These are phyloP conservation scores for Hirtodrosophila confusa DNA, from an alignment of 2,888 invertebrate species.

Conservation along the genomic window DNA sequence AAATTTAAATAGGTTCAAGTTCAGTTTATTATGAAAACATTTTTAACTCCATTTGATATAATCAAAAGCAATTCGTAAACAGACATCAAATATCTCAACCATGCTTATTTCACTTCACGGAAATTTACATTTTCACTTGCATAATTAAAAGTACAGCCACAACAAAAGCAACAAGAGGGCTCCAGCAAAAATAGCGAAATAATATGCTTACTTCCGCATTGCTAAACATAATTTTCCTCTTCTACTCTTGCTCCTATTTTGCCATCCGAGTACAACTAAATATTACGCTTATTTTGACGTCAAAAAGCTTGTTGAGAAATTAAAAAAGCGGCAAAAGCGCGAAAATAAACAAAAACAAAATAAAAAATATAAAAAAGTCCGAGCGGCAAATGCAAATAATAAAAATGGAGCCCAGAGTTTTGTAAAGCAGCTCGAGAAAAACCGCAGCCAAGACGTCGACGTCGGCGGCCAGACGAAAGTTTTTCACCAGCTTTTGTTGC, in stretches of 20 bases:
- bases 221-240: constrained; percentile 56
- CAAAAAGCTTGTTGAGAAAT: constrained; percentile 74
- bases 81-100: constrained; percentile 37
- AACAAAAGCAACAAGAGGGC: constrained; percentile 8
- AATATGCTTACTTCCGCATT: constrained; percentile 69
- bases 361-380: constrained; percentile 21
- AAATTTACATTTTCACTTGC: constrained; percentile 68
- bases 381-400: constrained; percentile 37
- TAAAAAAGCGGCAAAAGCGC: constrained; percentile 71
- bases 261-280: constrained; percentile 55
- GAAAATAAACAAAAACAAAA: constrained; percentile 26
- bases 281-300: constrained; percentile 76
- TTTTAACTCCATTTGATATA: constrained; percentile 13
- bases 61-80: constrained; percentile 32
- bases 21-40: constrained; percentile 2
- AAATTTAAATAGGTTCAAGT: constrained; percentile 1
- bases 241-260: constrained; percentile 16
- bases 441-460: constrained; percentile 53
- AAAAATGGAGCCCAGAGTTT: constrained; percentile 12
- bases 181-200: constrained; percentile 52
- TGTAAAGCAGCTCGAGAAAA: constrained; percentile 17
- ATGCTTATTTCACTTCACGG: constrained; percentile 50
- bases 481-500: constrained; percentile 51
- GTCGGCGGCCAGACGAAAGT: constrained; percentile 34
- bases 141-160: constrained; percentile 51